Base-by-base conservation (phyloP, 2,888 invertebrate species). In the Cosmorhoe ocellata region DNA sequence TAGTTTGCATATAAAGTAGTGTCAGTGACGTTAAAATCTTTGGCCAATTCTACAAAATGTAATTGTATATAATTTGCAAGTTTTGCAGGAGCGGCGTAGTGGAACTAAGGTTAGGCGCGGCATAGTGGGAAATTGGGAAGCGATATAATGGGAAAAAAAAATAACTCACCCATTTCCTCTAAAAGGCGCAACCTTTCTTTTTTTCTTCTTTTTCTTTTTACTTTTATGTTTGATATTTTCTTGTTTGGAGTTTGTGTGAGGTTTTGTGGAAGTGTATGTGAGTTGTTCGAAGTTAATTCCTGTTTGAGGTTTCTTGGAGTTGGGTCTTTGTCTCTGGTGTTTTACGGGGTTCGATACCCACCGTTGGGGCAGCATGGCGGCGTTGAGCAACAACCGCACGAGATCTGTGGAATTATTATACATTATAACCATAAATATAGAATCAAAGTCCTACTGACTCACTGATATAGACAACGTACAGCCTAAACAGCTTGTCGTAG, bases 161-260 rank as follows among this genome's bases (percentile, higher is more conserved):
- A n/a, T 18, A 3, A 47, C 51, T 59, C 40, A 61, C 51, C 56
- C 58, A 45, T 43, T 56, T 56, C 42, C 24, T 26, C 42, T 54
- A 31, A 46, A 50, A 7, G 54, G 43, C 28, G 51, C 49, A 12
- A 48, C 36, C 51, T 52, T 61, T 38, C 51, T 61, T 34, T 53
- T 58, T 40, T 32, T 56, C 22, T 49, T 50, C 12, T 52, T 59
- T 26, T 52, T 56, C 24, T 40, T 47, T 13, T 36, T 60, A 44
- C 12, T 55, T 31, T n/a, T 37, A 18, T 32, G 37, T 12, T 36
- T 55, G n/a, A 28, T 14, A 12, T 42, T 38, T 12, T 38, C 32
- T 34, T 9, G 33, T 33, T 33, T 33, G 5, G 33, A n/a, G n/a
- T 10, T 10, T 34, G n/a, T 41, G 11, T 22, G 7, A 3, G 30